Conservation (phyloP, 2,797 vertebrate genomes). For the Ctenosaura bakeri region DNA sequence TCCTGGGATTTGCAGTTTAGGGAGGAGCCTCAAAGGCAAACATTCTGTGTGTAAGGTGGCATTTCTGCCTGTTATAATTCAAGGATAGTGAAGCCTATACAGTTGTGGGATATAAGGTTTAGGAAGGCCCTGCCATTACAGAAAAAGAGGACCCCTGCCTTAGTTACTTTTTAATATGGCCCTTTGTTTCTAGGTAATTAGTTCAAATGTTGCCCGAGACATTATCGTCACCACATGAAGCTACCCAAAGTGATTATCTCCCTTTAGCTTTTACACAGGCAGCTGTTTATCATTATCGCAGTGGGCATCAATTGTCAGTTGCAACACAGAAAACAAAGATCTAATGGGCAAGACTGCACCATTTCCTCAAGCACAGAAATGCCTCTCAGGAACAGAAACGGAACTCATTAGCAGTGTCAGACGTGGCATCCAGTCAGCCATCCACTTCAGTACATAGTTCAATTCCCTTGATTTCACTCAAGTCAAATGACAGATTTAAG, state of each 20-base stretch:
- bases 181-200: conserved; percentile 38
- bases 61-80: background rate
- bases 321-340: background rate
- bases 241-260: conserved; percentile 20
- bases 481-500: conserved; percentile 17
- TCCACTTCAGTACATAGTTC: conserved; percentile 23
- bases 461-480: conserved; percentile 33
- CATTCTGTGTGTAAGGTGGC: background rate
- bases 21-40: background rate
- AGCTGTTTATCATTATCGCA: conserved; percentile 42
- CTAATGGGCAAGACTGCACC: conserved; percentile 40
- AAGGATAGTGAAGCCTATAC: background rate
- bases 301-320: conserved; percentile 45
- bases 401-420: conserved; percentile 31
- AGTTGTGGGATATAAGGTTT: background rate
- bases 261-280: conserved; percentile 38
- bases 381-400: conserved; percentile 49
- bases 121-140: background rate
- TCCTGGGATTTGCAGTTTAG: too few species aligned
- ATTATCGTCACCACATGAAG: conserved; percentile 35
- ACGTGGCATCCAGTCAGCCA: conserved; percentile 33
- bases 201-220: conserved; percentile 43
- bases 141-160: conserved; percentile 11
- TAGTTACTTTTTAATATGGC: conserved; percentile 34
- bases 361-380: background rate